phyloP scores from a whole-genome alignment of 2,888 invertebrate species.

The Sicus ferrugineus region DNA sequence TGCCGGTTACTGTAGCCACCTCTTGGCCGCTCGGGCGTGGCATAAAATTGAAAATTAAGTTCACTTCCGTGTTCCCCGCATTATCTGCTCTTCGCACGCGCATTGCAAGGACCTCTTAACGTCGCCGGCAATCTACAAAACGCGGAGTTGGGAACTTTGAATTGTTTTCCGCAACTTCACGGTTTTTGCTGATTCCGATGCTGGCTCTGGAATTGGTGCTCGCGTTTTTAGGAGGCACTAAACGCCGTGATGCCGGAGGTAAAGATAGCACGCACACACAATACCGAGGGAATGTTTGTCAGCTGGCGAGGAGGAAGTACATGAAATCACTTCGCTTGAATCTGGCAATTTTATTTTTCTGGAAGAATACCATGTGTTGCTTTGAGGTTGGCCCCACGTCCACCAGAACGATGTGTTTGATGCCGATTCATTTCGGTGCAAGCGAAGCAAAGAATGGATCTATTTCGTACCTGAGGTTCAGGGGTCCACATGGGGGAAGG shows the following conservation, averaged over 20 bases:
- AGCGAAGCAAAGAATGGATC: too few species aligned
- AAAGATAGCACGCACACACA: not conserved
- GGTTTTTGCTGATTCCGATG: slow-evolving; percentile 30
- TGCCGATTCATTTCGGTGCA: too few species aligned
- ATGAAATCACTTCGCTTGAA: not conserved
- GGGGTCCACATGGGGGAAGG: too few species aligned
- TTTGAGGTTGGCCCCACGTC: too few species aligned
- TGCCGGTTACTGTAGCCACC: slow-evolving; percentile 12
- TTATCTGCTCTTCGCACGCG: slow-evolving; percentile 19
- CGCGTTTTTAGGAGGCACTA: slow-evolving; percentile 33
- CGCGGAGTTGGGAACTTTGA: slow-evolving; percentile 38
- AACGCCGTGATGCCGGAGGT: slow-evolving; percentile 19
- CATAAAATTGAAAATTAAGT: slow-evolving; percentile 42
- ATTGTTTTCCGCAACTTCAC: slow-evolving; percentile 35
- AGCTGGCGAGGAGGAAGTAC: slow-evolving; percentile 17
- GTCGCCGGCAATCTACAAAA: slow-evolving; percentile 38
- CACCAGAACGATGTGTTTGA: too few species aligned
- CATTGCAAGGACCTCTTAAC: slow-evolving; percentile 35
- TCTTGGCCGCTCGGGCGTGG: not conserved
- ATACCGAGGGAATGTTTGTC: not conserved
- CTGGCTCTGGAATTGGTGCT: slow-evolving; percentile 16
- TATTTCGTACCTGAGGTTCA: too few species aligned
- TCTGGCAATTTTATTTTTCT: slow-evolving; percentile 10
- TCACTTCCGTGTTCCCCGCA: slow-evolving; percentile 35
- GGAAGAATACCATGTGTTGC: not conserved